Base-by-base conservation (phyloP, 2,888 invertebrate species). In the Lepidonotus clava region DNA sequence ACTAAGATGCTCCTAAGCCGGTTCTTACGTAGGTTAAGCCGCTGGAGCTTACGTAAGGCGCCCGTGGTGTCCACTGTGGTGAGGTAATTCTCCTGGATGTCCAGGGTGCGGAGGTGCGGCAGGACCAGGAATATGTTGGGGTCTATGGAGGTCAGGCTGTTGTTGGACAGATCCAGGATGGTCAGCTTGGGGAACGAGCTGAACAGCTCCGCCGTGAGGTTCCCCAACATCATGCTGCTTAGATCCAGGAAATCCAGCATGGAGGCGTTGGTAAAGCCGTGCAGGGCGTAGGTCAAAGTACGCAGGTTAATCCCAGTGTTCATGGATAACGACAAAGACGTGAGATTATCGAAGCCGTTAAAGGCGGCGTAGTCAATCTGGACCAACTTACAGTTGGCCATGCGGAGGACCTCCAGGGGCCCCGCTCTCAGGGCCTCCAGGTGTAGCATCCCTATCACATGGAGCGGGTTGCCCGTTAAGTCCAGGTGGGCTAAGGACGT, bases 381-480 rank as follows among this genome's bases (percentile, higher is more conserved):
- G 21, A 86, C 61, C 40, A 90, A 46, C 14, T 85, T 84, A 76
- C 88, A 88, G 83, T 88, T 87, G 18, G 88, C 77, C 67, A 90
- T 83, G 51, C 86, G 87, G 51, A 90, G 88, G 6, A 87, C 86
- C 67, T 88, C 87, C 34, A 90, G 83, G 2, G 88, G 84, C 18
- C 76, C 85, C 4, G 32, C 38, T 11, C 85, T 38, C 53, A 90
- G 83, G 1, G 88, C 38, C 11, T 86, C 89, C 14, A 90, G 83
- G 84, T 88, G 89, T 1, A 34, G 32, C 14, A 53, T 53, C 1
- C 41, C 51, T 0, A 90, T 83, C 4, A 83, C 67, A 14, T 86
- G 84, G 36, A 90, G 88, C 41, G 83, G 86, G 83, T 90, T 90
- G n/a, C 88, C 56, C 38, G 87, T 86, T 1, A 90, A 53, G 77